Evolutionary conservation across 2,888 invertebrate species (phyloP).

Genomic region (Crematogaster levior): DNA sequence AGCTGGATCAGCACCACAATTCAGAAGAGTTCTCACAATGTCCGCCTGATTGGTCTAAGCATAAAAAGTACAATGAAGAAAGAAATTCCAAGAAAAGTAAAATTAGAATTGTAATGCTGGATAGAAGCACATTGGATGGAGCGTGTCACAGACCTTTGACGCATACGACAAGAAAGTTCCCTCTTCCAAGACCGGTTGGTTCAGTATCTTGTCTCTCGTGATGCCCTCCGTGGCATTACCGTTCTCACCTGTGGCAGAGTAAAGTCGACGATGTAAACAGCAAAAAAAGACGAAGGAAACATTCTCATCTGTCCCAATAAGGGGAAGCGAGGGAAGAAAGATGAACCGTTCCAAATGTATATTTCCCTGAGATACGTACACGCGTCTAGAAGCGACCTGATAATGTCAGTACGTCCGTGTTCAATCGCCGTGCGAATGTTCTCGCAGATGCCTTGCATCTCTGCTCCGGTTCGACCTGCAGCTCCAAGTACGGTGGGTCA

Average conservation of each 20-base stretch:
- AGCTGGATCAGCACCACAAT: conserved; percentile 88
- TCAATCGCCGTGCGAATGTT: conserved; percentile 87
- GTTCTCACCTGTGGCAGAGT: conserved; percentile 81
- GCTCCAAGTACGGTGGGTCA: conserved; percentile 35
- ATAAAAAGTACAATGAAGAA: neutral
- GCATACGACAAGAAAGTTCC: conserved; percentile 87
- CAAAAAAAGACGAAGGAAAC: neutral
- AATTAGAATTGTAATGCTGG: neutral
- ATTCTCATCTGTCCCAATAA: neutral
- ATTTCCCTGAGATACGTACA: conserved; percentile 83
- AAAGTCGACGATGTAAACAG: neutral
- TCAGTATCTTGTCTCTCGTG: conserved; percentile 86
- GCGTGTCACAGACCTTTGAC: conserved; percentile 84
- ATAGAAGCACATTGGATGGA: neutral
- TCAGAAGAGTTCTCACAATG: conserved; percentile 87
- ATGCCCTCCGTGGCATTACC: conserved; percentile 82
- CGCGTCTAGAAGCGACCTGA: conserved; percentile 87
- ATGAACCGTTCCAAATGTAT: too few relatives aligned
- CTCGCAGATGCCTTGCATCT: conserved; percentile 86
- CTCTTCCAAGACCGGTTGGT: conserved; percentile 86
- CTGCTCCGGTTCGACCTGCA: conserved; percentile 57
- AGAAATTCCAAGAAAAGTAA: neutral
- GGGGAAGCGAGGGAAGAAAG: neutral
- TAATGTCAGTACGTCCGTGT: conserved; percentile 87
- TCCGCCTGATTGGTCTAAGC: conserved; percentile 86